A percentile compares a stretch with the other conserved stretches of the same genome.
Evolutionary conservation across 2,888 invertebrate species (phyloP).

Genomic region (Cataglyphis altisquamis): DNA sequence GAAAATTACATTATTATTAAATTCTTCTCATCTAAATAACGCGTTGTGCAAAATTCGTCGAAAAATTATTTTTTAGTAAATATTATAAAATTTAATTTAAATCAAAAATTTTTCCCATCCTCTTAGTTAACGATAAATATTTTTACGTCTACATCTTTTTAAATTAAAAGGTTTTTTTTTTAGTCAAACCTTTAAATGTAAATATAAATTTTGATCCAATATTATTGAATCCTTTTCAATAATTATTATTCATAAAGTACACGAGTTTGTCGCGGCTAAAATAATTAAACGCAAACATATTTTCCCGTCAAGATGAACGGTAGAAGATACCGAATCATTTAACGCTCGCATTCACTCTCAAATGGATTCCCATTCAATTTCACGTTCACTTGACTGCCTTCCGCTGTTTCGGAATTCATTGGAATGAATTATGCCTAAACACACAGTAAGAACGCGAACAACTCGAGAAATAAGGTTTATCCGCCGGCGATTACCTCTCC

Average conservation of each 20-base stretch:
- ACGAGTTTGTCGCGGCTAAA: background rate
- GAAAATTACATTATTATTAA: background rate
- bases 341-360: background rate
- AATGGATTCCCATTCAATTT: slow-evolving; percentile 15
- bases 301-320: background rate
- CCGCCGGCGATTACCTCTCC: slow-evolving; percentile 18
- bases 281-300: background rate
- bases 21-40: background rate
- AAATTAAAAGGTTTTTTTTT: background rate
- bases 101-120: background rate
- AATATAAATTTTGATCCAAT: background rate
- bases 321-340: background rate
- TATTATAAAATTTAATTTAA: background rate
- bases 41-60: background rate
- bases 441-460: background rate
- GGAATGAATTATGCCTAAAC: slow-evolving; percentile 13
- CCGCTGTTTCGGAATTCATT: slow-evolving; percentile 2
- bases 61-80: background rate
- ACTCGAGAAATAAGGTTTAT: slow-evolving; percentile 31
- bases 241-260: background rate
- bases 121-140: background rate
- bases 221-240: background rate
- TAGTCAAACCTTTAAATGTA: background rate
- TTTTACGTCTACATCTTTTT: background rate
- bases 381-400: slow-evolving; percentile 8